Conservation (phyloP, 2,797 vertebrate genomes). For the Orientallactaga sibirica region DNA sequence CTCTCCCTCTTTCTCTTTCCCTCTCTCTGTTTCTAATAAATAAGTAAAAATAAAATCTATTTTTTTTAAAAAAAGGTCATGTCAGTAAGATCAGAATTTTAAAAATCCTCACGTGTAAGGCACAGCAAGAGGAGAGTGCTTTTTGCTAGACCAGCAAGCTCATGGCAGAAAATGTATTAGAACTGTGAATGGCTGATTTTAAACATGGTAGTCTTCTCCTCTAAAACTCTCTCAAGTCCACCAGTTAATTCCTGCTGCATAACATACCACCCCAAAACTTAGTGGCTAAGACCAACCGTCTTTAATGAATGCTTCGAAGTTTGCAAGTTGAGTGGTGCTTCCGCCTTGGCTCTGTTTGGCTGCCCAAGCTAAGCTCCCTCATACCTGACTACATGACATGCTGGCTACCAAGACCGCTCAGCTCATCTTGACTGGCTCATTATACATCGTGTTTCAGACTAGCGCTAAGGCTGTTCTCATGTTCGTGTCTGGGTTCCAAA, state of each 20-base stretch:
- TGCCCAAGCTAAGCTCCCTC: background rate
- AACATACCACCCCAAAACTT: background rate
- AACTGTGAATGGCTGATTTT: background rate
- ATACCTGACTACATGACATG: too few relatives aligned
- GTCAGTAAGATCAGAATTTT: background rate
- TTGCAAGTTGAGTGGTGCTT: too few relatives aligned
- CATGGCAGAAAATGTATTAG: background rate
- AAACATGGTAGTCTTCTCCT: background rate
- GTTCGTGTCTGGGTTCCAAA: background rate
- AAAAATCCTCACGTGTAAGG: background rate
- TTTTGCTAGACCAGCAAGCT: background rate
- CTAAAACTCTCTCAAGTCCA: background rate
- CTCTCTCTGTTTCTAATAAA: too few relatives aligned
- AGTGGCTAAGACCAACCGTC: background rate
- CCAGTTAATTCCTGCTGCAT: background rate
- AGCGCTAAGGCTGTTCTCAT: background rate
- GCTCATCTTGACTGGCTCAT: background rate
- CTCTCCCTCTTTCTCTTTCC: too few relatives aligned
- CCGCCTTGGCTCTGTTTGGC: background rate
- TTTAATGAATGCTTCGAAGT: background rate
- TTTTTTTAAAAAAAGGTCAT: background rate
- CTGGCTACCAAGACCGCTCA: background rate
- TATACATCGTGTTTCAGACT: background rate
- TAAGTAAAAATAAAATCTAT: too few relatives aligned
- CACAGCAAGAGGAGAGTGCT: background rate